These are phyloP conservation scores for Erebia palarica DNA, from an alignment of 2,888 invertebrate species.

Conservation along the genomic window DNA sequence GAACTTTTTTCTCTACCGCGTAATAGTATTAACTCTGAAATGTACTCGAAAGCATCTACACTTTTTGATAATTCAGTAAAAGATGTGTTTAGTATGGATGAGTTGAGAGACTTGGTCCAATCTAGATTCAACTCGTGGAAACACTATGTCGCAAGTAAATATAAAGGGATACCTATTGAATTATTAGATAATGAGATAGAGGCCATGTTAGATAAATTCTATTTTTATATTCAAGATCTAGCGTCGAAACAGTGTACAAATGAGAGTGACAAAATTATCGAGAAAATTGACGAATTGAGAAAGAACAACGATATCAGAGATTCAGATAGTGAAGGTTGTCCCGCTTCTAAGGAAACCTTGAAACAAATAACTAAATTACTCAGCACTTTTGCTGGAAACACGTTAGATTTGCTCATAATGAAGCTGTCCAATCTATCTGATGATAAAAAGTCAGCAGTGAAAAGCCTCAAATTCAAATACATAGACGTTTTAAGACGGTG, in stretches of 20 bases:
- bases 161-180: slow-evolving; percentile 65
- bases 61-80: slow-evolving; percentile 70
- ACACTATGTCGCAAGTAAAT: slow-evolving; percentile 61
- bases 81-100: slow-evolving; percentile 67
- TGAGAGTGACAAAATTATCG: slow-evolving; percentile 60
- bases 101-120: slow-evolving; percentile 61
- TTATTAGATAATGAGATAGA: slow-evolving; percentile 68
- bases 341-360: slow-evolving; percentile 58
- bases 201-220: slow-evolving; percentile 67
- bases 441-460: slow-evolving; percentile 62
- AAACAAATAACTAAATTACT: slow-evolving; percentile 63
- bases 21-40: slow-evolving; percentile 58
- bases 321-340: slow-evolving; percentile 52
- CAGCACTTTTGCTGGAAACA: slow-evolving; percentile 61
- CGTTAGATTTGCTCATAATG: slow-evolving; percentile 68
- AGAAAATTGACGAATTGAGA: slow-evolving; percentile 61
- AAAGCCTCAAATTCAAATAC: slow-evolving; percentile 68
- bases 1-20: slow-evolving; percentile 57
- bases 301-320: slow-evolving; percentile 51
- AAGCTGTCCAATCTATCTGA: slow-evolving; percentile 63
- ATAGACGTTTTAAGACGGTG: slow-evolving; percentile 66
- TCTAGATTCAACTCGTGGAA: slow-evolving; percentile 69
- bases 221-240: slow-evolving; percentile 65
- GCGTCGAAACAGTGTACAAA: slow-evolving; percentile 55
- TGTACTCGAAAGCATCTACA: slow-evolving; percentile 62